phyloP scores from a whole-genome alignment of 1,140 invertebrate species.

The Eurosta solidaginis region DNA sequence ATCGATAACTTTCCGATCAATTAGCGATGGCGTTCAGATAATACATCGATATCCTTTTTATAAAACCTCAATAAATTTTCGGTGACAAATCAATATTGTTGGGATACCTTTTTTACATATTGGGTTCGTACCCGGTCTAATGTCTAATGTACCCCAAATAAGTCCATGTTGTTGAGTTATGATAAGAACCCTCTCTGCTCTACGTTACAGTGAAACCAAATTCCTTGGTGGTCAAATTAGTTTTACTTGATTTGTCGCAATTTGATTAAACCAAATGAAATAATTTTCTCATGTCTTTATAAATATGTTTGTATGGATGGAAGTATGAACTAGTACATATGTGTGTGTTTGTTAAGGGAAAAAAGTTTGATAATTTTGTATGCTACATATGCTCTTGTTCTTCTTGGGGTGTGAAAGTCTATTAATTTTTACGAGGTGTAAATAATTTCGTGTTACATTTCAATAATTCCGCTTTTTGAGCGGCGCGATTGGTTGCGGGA shows the following conservation, averaged over 20 bases:
- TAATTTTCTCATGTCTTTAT: neutral
- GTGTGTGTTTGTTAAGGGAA: too few relatives aligned
- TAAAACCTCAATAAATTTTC: too few relatives aligned
- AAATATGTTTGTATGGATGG: too few relatives aligned
- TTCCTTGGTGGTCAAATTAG: neutral
- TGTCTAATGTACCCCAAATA: too few relatives aligned
- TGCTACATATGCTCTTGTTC: neutral
- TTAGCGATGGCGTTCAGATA: too few relatives aligned
- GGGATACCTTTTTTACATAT: too few relatives aligned
- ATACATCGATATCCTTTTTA: too few relatives aligned
- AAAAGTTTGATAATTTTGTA: too few relatives aligned
- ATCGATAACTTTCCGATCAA: too few relatives aligned
- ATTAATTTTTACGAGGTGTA: constrained; percentile 52
- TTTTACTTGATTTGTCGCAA: neutral
- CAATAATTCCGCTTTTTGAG: constrained; percentile 37
- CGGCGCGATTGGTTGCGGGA: neutral
- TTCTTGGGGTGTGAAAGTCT: constrained; percentile 44
- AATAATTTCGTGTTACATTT: constrained; percentile 46
- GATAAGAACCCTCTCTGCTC: neutral
- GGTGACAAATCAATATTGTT: too few relatives aligned
- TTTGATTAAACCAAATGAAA: neutral
- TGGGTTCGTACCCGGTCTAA: too few relatives aligned
- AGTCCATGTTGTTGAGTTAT: neutral
- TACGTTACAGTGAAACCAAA: neutral
- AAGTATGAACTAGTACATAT: too few relatives aligned